phyloP scores from a whole-genome alignment of 2,113 vertebrate genomes.

The Podilymbus podiceps region DNA sequence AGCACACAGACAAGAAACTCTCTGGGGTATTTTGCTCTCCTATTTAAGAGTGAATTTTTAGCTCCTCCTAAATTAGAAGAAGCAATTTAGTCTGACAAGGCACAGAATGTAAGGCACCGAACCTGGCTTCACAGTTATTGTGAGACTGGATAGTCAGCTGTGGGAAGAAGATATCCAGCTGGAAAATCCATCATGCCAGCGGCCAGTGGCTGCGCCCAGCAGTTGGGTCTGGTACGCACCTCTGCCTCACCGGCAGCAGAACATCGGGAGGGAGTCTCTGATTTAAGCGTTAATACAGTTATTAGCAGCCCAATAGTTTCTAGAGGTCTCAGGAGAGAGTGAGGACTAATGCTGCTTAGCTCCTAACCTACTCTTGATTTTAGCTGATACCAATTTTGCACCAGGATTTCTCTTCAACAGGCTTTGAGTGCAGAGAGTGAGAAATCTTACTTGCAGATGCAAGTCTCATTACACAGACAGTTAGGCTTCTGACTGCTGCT shows the following conservation, averaged over 20 bases:
- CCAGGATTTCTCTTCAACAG: not conserved
- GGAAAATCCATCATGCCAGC: not conserved
- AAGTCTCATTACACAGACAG: conserved; percentile 18
- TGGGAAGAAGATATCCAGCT: conserved; percentile 21
- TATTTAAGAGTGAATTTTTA: conserved; percentile 53
- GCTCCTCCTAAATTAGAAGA: conserved; percentile 42
- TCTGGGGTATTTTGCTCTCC: conserved; percentile 24
- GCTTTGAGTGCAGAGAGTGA: not conserved
- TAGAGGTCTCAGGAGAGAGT: not conserved
- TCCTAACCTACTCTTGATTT: not conserved
- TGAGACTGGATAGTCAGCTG: not conserved
- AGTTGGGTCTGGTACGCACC: not conserved
- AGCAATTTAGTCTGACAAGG: conserved; percentile 33
- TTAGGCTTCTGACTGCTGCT: conserved; percentile 20
- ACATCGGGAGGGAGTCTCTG: fast-evolving
- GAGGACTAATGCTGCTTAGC: not conserved
- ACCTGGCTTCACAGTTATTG: conserved; percentile 5
- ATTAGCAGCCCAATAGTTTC: not conserved
- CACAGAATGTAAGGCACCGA: not conserved
- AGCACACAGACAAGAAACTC: conserved; percentile 1
- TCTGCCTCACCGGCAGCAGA: not conserved
- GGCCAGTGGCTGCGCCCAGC: not conserved
- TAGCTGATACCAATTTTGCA: not conserved
- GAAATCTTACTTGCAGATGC: conserved; percentile 38
- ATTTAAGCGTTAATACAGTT: not conserved